These are phyloP conservation scores for Dasyprocta punctata DNA, from an alignment of 2,113 vertebrate genomes.

Conservation along the genomic window DNA sequence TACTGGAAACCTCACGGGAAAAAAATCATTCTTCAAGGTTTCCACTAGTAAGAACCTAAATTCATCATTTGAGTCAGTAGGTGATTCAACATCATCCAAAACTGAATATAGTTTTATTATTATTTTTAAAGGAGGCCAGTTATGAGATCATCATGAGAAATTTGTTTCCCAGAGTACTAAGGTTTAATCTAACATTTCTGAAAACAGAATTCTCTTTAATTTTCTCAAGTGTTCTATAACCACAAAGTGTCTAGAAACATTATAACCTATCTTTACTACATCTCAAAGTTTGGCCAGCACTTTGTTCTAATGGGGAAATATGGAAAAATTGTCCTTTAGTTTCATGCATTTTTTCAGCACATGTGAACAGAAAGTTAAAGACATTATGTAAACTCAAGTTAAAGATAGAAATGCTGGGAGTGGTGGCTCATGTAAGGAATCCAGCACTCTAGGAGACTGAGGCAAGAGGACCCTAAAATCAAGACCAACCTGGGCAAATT, in stretches of 20 bases:
- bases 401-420: not conserved
- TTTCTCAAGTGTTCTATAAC: slow-evolving; percentile 21
- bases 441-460: not conserved
- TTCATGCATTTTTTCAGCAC: not conserved
- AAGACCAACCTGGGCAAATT: not conserved
- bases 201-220: slow-evolving; percentile 41
- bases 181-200: slow-evolving; percentile 31
- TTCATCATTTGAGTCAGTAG: slow-evolving; percentile 52
- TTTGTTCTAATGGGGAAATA: not conserved
- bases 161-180: not conserved
- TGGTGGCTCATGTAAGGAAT: not conserved
- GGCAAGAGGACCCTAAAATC: not conserved
- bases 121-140: not conserved
- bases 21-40: not conserved
- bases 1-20: slow-evolving; percentile 21
- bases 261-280: not conserved
- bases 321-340: slow-evolving; percentile 9
- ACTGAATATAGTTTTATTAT: slow-evolving; percentile 20
- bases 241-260: slow-evolving; percentile 34
- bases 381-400: not conserved
- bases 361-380: slow-evolving; percentile 4
- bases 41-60: not conserved
- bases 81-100: slow-evolving; percentile 35
- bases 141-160: not conserved
- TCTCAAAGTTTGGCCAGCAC: not conserved